phyloP scores from a whole-genome alignment of 2,113 vertebrate genomes.

The Notothenia coriiceps region DNA sequence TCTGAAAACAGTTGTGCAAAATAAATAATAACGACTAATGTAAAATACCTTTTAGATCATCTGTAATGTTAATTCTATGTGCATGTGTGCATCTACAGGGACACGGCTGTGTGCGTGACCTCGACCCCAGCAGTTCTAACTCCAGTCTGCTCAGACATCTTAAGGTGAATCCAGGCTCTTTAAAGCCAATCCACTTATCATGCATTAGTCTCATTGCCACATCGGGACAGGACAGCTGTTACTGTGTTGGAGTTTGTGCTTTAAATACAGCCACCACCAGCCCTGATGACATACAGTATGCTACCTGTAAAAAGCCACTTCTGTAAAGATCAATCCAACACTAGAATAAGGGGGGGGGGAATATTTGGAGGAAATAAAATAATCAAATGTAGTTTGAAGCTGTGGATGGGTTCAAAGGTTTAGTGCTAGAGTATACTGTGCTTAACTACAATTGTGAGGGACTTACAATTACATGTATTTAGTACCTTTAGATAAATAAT shows the following conservation, averaged over 20 bases:
- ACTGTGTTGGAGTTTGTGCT: slow-evolving; percentile 19
- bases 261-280: slow-evolving; percentile 44
- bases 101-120: slow-evolving; percentile 55
- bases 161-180: slow-evolving; percentile 76
- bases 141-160: slow-evolving; percentile 83
- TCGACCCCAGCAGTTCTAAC: slow-evolving; percentile 71
- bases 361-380: not conserved
- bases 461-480: no score
- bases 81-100: slow-evolving; percentile 26
- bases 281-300: not conserved
- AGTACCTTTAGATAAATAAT: no score
- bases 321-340: not conserved
- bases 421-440: slow-evolving; percentile 10
- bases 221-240: slow-evolving; percentile 55
- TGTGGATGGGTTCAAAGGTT: slow-evolving; percentile 42
- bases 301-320: slow-evolving; percentile 7
- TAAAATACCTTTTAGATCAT: not conserved
- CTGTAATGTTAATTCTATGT: not conserved
- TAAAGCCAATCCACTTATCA: slow-evolving; percentile 83
- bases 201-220: slow-evolving; percentile 83
- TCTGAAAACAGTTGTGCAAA: no score
- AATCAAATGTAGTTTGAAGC: slow-evolving; percentile 34
- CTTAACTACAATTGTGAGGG: no score
- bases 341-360: not conserved
- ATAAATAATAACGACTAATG: not conserved